Percentiles rank a stretch among this genome's conserved stretches.
Conservation (phyloP, 2,113 vertebrate genomes). For the Aptenodytes patagonicus region DNA sequence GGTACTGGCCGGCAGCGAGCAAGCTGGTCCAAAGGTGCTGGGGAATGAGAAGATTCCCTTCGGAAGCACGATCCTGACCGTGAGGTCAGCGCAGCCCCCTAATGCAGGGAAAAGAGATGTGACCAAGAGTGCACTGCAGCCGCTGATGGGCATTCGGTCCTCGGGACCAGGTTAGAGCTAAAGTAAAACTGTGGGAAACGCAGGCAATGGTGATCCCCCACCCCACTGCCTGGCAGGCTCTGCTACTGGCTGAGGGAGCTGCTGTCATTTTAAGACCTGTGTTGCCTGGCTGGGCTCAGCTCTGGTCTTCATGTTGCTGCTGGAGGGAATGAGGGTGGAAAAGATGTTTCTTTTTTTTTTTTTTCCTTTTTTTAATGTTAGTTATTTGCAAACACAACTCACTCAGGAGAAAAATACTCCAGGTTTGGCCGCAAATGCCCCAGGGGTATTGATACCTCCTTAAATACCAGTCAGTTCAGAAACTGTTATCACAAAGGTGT, state of each 20-base stretch:
- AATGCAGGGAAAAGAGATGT: background rate
- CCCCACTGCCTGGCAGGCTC: background rate
- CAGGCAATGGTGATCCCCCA: background rate
- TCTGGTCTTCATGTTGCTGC: background rate
- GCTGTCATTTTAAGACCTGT: background rate
- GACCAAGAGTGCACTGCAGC: background rate
- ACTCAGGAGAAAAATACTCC: background rate
- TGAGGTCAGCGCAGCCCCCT: background rate
- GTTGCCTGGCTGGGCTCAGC: background rate
- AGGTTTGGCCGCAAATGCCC: background rate
- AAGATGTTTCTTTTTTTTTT: background rate
- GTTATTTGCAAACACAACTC: background rate
- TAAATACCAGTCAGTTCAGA: background rate
- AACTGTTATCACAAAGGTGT: background rate
- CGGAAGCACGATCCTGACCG: background rate
- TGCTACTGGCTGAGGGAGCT: background rate
- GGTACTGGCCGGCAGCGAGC: background rate
- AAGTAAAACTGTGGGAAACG: background rate
- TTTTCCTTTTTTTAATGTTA: background rate
- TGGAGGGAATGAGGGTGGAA: background rate
- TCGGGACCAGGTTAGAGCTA: background rate
- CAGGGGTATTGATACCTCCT: background rate
- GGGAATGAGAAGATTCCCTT: background rate
- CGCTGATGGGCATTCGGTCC: accelerated
- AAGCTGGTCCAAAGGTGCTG: background rate